Evolutionary conservation across 2,113 vertebrate species (phyloP), one percentile per base, ranked within the genome.

Genomic region (Xerus inauris): DNA sequence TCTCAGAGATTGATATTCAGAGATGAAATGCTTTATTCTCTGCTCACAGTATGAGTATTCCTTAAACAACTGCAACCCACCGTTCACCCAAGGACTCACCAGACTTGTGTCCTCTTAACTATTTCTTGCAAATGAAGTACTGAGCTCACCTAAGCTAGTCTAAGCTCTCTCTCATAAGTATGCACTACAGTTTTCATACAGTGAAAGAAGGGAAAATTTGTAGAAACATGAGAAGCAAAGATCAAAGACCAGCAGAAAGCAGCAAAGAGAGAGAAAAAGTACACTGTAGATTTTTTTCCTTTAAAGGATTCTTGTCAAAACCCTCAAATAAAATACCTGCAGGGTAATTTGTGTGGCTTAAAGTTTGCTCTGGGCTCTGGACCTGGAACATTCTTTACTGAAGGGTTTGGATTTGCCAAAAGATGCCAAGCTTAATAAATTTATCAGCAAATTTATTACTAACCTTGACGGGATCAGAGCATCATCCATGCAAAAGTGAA

Each of bases 191-290:
- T 91, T 72, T 35, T 1, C 13, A 84, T 49, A 88, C n/a, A 13
- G 81, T 95, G 24, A 97, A 98, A 97, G 67, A 40, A 83, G 64
- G 13, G 30, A 81, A 40, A 51, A 35, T 80, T 11, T 92, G 1
- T 91, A 51, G 40, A 96, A 90, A 95, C 57, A 91, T 91, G 47
- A 98, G 94, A 86, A 77, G 64, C 87, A 95, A 24, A 94, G 81
- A 97, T 97, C 92, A 98, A 98, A 98, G 81, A 65, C 59, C 59
- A 62, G 59, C 4, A 0, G 0, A 47, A 69, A 97, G 62, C 96
- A 1, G 47, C n/a, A 59, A 20, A 92, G 8, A 24, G 38, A 9
- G 71, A 87, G 17, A 35, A 24, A 94, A 89, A 93, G 51, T 86
- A 24, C 3, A n/a, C 3, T 89, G 11, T 62, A 82, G 1, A 92